phyloP scores from a whole-genome alignment of 1,140 invertebrate genomes.

The Caenorhabditis briggsae region DNA sequence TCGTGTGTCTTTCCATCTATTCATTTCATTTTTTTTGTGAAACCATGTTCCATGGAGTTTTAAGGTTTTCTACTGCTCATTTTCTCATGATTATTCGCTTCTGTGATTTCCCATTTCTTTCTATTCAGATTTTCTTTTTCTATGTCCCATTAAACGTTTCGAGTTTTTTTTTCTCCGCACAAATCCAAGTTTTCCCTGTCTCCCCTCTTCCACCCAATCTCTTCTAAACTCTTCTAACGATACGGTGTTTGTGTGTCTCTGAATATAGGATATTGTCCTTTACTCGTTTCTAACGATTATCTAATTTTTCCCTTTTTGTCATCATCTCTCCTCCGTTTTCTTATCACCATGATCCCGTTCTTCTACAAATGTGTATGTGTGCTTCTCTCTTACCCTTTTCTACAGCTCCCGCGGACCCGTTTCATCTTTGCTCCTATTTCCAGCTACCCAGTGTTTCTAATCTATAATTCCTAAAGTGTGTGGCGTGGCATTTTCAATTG shows the following conservation, averaged over 20 bases:
- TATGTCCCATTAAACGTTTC: not conserved
- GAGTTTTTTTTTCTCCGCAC: not conserved
- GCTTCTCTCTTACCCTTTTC: not conserved
- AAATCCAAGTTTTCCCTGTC: not conserved
- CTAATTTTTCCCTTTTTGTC: not conserved
- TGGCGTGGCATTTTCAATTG: constrained; percentile 32
- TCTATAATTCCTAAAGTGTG: not conserved
- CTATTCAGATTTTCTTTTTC: not conserved
- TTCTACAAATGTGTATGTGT: not conserved
- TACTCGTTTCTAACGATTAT: not conserved
- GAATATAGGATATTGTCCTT: not conserved
- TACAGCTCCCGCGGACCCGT: not conserved
- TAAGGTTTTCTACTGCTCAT: not conserved
- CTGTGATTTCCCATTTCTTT: constrained; percentile 16
- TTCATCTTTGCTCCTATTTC: not conserved
- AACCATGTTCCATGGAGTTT: not conserved
- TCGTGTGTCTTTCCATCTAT: not conserved
- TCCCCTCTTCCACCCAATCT: constrained; percentile 3
- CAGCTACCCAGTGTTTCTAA: not conserved
- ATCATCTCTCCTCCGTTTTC: not conserved
- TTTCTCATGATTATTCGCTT: constrained; percentile 52
- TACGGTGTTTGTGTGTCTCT: constrained; percentile 37
- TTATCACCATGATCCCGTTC: not conserved
- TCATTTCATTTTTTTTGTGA: not conserved
- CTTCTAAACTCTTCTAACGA: constrained; percentile 17